Evolutionary conservation across 2,888 invertebrate genomes (phyloP), one percentile per base, ranked within the genome.

Genomic region (Blastobasis adustella): DNA sequence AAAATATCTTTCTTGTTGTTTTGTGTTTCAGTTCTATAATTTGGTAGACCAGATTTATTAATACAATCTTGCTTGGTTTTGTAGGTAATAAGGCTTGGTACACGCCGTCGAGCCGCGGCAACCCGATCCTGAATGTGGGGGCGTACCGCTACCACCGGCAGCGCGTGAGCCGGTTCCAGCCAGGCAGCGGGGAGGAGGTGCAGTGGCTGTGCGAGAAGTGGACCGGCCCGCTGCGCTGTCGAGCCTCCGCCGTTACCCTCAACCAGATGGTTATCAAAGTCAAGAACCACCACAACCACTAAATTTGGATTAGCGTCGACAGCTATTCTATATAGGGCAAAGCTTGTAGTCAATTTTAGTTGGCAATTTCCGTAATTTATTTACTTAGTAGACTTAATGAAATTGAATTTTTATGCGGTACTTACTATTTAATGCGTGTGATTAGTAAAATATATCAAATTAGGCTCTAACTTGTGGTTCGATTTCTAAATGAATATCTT

Each of bases 221-320:
- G 64, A 56, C 54, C 50, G 44, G 41, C 9, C 51, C 39, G 8
- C 49, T 52, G 7, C 54, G 62, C 5, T 76, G 77, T 46, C 65
- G 59, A 39, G 74, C 67, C 1, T 65, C 67, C 1, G 56, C 76
- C 6, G 58, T 68, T 3, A 76, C 75, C 0, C 57, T 53, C 10
- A 58, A 65, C 9, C 58, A 71, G n/a, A 53, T 60, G 38, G 63
- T 71, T n/a, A 52, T 73, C 10, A 57, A 52, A 10, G 54, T 56
- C 9, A 66, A 61, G 36, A 58, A 65, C 50, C 45, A 56, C 38
- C 73, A 75, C 52, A 66, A 62, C 46, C 70, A 73, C 56, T 60
- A 53, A 54, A 4, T 44, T 48, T 48, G 23, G 23, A 23, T 23
- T 23, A 23, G 23, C 23, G 23, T 23, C 3, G 3, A 2, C 23